Conservation (phyloP, 1,140 invertebrate genomes). For the Agrilus planipennis region DNA sequence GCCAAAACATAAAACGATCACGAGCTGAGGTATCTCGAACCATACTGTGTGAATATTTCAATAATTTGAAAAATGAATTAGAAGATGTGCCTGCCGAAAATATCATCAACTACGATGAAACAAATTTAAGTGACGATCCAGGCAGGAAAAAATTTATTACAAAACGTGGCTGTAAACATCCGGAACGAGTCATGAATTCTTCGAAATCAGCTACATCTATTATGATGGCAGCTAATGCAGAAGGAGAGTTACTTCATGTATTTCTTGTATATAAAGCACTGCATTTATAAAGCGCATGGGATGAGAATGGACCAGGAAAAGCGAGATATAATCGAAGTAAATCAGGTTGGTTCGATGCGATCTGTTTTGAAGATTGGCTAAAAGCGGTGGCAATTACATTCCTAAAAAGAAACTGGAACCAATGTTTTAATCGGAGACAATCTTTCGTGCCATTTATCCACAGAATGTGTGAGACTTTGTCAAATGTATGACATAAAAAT, state of each 20-base stretch:
- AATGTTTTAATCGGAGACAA: neutral
- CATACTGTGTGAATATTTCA: conserved; percentile 11
- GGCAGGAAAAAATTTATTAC: conserved; percentile 22
- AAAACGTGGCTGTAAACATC: conserved; percentile 27
- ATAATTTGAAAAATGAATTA: conserved; percentile 17
- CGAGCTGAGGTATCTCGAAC: conserved; percentile 11
- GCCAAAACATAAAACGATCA: conserved; percentile 29
- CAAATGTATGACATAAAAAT: conserved; percentile 24
- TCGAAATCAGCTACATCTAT: conserved; percentile 26
- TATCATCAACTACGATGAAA: conserved; percentile 36
- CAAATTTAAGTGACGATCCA: conserved; percentile 31
- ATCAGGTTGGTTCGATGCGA: neutral
- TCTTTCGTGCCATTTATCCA: neutral
- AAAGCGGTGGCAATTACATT: conserved; percentile 1
- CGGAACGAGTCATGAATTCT: conserved; percentile 24
- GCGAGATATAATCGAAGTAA: conserved; percentile 2
- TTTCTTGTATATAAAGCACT: conserved; percentile 33
- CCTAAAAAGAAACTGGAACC: neutral
- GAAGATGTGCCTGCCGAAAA: conserved; percentile 17
- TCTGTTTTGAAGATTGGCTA: conserved; percentile 5
- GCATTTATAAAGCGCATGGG: conserved; percentile 6
- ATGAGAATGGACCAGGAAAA: neutral
- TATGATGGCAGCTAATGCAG: conserved; percentile 28
- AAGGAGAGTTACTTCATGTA: conserved; percentile 21
- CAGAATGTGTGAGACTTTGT: neutral